Percentiles rank a stretch among this genome's conserved stretches.
phyloP scores from a whole-genome alignment of 2,888 invertebrate genomes.

The Agrilus biguttatus region DNA sequence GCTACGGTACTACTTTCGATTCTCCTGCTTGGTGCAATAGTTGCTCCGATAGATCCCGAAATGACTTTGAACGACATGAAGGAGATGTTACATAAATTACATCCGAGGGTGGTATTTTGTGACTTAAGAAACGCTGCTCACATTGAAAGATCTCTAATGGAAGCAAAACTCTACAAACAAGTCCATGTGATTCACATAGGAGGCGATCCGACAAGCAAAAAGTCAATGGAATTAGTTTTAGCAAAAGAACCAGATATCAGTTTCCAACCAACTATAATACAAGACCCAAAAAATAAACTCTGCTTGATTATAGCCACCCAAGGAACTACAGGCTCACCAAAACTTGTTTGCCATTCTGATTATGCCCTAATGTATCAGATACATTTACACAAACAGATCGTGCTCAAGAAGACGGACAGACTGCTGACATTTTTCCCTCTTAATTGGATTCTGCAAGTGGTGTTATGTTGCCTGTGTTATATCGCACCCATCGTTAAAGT shows the following conservation, averaged over 20 bases:
- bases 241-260: conserved; percentile 3
- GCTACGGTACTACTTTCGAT: conserved; percentile 20
- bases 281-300: conserved; percentile 15
- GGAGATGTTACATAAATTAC: conserved; percentile 14
- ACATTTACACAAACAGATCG: conserved; percentile 11
- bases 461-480: conserved; percentile 18
- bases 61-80: conserved; percentile 15
- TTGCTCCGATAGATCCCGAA: conserved; percentile 20
- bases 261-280: conserved; percentile 15
- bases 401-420: conserved; percentile 15
- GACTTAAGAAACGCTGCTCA: conserved; percentile 18
- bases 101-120: conserved; percentile 24
- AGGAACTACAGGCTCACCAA: conserved; percentile 16
- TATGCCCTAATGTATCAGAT: conserved; percentile 16
- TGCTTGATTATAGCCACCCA: conserved; percentile 23
- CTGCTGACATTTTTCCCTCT: conserved; percentile 22
- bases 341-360: conserved; percentile 23
- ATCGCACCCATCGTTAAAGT: conserved; percentile 16
- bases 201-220: conserved; percentile 10
- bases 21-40: conserved; percentile 21
- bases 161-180: conserved; percentile 3
- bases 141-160: conserved; percentile 11
- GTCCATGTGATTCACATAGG: conserved; percentile 15
- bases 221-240: conserved; percentile 8
- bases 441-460: conserved; percentile 18